A percentile compares a stretch with the other conserved stretches of the same genome.
These are phyloP conservation scores for Harlomillsia oculata DNA, from an alignment of 1,140 invertebrate genomes.

Conservation along the genomic window DNA sequence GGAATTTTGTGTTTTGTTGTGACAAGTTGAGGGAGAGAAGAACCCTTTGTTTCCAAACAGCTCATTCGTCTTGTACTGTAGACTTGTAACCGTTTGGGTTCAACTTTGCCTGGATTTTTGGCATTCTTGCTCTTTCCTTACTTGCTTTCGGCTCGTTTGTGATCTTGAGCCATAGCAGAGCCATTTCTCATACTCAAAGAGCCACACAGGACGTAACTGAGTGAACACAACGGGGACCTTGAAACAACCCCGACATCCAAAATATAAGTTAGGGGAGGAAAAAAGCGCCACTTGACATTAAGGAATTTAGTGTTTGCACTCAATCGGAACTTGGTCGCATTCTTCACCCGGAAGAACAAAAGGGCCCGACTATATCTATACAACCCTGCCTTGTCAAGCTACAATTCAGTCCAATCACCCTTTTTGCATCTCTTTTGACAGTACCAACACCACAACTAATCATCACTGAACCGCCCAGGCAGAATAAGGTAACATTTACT, in stretches of 20 bases:
- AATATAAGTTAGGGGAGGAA: neutral
- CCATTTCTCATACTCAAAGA: too few relatives aligned
- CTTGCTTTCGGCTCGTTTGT: constrained; percentile 9
- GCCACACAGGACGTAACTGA: too few relatives aligned
- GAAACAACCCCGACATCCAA: neutral
- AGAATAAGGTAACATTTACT: too few relatives aligned
- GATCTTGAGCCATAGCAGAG: too few relatives aligned
- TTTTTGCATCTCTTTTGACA: too few relatives aligned
- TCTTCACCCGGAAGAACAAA: too few relatives aligned
- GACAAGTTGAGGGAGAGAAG: constrained; percentile 9
- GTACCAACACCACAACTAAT: too few relatives aligned
- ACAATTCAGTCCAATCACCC: too few relatives aligned
- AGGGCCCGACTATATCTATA: too few relatives aligned
- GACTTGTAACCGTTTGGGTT: neutral
- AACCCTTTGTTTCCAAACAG: constrained; percentile 13
- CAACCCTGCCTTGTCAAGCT: too few relatives aligned
- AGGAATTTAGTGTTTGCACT: neutral
- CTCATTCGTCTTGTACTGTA: neutral
- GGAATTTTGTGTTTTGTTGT: constrained; percentile 8
- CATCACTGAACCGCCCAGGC: too few relatives aligned
- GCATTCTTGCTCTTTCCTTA: constrained; percentile 11
- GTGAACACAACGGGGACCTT: neutral
- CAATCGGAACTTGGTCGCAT: too few relatives aligned
- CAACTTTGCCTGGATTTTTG: neutral
- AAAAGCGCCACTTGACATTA: neutral